phyloP scores from a whole-genome alignment of 1,140 invertebrate genomes.

The Heliothis virescens region DNA sequence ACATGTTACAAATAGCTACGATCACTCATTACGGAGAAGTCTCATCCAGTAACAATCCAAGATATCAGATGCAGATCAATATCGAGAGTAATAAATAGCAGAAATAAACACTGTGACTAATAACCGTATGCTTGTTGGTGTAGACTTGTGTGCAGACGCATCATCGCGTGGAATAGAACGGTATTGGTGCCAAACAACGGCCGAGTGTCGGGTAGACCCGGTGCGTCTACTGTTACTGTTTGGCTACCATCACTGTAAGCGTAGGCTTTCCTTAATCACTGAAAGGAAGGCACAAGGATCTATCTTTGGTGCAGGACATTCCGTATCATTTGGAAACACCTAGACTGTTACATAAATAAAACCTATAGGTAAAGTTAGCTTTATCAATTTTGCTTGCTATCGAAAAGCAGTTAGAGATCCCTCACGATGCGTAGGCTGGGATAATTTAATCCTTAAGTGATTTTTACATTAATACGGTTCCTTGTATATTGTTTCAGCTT shows the following conservation, averaged over 20 bases:
- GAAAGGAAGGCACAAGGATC: too few species aligned
- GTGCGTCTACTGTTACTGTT: slow-evolving; percentile 34
- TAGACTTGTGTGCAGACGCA: slow-evolving; percentile 52
- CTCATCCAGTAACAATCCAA: slow-evolving; percentile 24
- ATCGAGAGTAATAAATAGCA: slow-evolving; percentile 49
- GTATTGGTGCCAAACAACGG: slow-evolving; percentile 33
- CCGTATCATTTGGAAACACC: too few species aligned
- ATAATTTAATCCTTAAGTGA: too few species aligned
- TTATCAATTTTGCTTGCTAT: too few species aligned
- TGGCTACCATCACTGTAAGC: background rate
- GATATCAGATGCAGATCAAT: slow-evolving; percentile 38
- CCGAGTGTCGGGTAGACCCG: slow-evolving; percentile 25
- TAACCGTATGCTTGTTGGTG: slow-evolving; percentile 57
- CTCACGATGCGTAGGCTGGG: too few species aligned
- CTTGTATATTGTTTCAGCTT: too few species aligned
- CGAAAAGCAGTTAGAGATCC: too few species aligned
- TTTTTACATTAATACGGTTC: too few species aligned
- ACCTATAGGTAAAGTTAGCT: too few species aligned
- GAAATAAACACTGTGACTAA: slow-evolving; percentile 57
- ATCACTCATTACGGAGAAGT: background rate
- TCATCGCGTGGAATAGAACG: slow-evolving; percentile 72
- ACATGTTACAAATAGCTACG: slow-evolving; percentile 1
- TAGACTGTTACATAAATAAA: too few species aligned
- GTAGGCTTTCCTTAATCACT: slow-evolving; percentile 47
- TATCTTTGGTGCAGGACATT: too few species aligned